phyloP scores from a whole-genome alignment of 1,140 invertebrate genomes.

The Drusus annulatus region DNA sequence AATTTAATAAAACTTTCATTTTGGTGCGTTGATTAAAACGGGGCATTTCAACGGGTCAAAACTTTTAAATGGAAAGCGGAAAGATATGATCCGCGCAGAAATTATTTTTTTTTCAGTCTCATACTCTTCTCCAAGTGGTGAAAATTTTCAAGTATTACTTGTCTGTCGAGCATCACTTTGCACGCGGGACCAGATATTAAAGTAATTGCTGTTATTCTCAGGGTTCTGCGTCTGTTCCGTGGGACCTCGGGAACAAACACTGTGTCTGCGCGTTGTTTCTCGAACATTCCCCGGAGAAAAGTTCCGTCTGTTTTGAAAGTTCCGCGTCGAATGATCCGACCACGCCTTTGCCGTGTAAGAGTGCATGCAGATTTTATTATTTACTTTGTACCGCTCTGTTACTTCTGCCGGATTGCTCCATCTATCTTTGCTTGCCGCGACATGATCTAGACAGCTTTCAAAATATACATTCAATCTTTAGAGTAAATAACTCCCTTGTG shows the following conservation, averaged over 20 bases:
- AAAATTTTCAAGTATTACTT: neutral
- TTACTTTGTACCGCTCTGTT: slow-evolving; percentile 39
- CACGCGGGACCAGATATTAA: slow-evolving; percentile 19
- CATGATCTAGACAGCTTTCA: neutral
- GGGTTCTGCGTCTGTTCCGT: neutral
- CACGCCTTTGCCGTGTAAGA: slow-evolving; percentile 53
- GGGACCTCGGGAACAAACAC: neutral
- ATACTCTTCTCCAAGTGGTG: neutral
- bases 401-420: neutral
- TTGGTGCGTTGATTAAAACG: too few relatives aligned
- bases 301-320: slow-evolving; percentile 41
- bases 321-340: slow-evolving; percentile 46
- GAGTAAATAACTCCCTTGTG: too few relatives aligned
- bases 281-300: slow-evolving; percentile 14
- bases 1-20: too few relatives aligned
- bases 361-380: slow-evolving; percentile 52
- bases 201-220: slow-evolving; percentile 20
- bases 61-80: slow-evolving; percentile 4
- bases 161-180: slow-evolving; percentile 16
- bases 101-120: neutral
- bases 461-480: neutral
- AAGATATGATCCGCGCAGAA: neutral
- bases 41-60: neutral
- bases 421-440: neutral
- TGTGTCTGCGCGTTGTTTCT: neutral